Evolutionary conservation across 2,888 invertebrate genomes (phyloP).

Genomic region (Caenorhabditis virilis): DNA sequence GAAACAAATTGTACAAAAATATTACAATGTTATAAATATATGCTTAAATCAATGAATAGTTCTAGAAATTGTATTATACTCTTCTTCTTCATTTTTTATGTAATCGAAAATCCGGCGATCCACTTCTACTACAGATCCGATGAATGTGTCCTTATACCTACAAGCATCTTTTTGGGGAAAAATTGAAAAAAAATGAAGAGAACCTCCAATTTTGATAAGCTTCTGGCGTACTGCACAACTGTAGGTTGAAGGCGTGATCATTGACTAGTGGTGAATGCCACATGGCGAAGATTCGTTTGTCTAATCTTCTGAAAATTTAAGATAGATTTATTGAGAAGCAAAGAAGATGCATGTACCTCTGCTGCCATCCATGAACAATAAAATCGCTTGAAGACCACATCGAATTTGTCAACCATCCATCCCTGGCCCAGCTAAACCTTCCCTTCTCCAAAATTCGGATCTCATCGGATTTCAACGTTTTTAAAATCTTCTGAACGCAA

Average conservation of each 20-base stretch:
- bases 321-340: too few relatives aligned
- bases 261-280: slow-evolving; percentile 49
- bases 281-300: slow-evolving; percentile 31
- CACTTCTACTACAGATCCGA: slow-evolving; percentile 13
- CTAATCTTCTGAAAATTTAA: slow-evolving; percentile 43
- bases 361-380: slow-evolving; percentile 56
- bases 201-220: slow-evolving; percentile 37
- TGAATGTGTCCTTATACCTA: slow-evolving; percentile 43
- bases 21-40: neutral
- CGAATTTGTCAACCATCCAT: slow-evolving; percentile 51
- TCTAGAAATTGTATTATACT: neutral
- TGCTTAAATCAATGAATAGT: neutral
- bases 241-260: slow-evolving; percentile 18
- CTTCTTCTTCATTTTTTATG: slow-evolving; percentile 7
- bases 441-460: slow-evolving; percentile 43
- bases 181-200: too few relatives aligned
- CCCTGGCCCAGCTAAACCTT: slow-evolving; percentile 42
- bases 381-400: slow-evolving; percentile 46
- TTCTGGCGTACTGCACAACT: slow-evolving; percentile 15
- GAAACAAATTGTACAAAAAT: neutral
- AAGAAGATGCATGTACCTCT: slow-evolving; percentile 24
- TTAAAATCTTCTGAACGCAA: slow-evolving; percentile 51
- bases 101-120: slow-evolving; percentile 5
- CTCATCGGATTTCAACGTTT: slow-evolving; percentile 10
- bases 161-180: too few relatives aligned